Evolutionary conservation across 2,113 vertebrate species (phyloP).

Genomic region (Carassius auratus): DNA sequence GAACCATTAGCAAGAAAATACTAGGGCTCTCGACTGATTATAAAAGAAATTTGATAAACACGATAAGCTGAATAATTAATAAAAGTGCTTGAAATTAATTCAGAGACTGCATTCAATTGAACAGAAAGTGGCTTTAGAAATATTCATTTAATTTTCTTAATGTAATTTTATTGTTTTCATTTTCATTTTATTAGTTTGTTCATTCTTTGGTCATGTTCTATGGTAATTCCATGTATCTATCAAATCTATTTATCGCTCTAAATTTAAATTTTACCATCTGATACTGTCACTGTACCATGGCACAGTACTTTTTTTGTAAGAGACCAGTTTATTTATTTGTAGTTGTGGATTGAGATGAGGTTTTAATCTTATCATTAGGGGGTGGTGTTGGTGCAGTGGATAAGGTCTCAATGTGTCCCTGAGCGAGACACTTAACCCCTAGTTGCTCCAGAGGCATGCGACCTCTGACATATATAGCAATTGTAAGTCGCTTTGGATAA

Average conservation of each 20-base stretch:
- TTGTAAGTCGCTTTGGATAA: too few species aligned
- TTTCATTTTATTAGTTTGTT: too few species aligned
- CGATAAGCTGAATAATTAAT: not conserved
- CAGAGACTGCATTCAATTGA: not conserved
- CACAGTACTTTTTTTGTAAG: not conserved
- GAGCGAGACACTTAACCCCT: too few species aligned
- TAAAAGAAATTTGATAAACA: not conserved
- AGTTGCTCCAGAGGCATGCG: too few species aligned
- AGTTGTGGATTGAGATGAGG: not conserved
- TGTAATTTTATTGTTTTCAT: not conserved
- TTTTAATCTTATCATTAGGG: constrained; percentile 7
- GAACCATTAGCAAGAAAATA: not conserved
- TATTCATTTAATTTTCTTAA: not conserved
- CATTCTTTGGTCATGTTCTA: not conserved
- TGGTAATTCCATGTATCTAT: not conserved
- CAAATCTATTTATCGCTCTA: too few species aligned
- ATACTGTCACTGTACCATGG: not conserved
- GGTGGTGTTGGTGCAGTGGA: too few species aligned
- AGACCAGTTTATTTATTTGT: not conserved
- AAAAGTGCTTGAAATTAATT: not conserved
- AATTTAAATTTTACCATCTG: not conserved
- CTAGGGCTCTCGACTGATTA: not conserved
- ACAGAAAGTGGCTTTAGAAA: not conserved
- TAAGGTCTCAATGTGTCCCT: too few species aligned
- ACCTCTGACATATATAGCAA: too few species aligned